Evolutionary conservation across 2,113 vertebrate genomes (phyloP).

Genomic region (Notarius quadriscutis): DNA sequence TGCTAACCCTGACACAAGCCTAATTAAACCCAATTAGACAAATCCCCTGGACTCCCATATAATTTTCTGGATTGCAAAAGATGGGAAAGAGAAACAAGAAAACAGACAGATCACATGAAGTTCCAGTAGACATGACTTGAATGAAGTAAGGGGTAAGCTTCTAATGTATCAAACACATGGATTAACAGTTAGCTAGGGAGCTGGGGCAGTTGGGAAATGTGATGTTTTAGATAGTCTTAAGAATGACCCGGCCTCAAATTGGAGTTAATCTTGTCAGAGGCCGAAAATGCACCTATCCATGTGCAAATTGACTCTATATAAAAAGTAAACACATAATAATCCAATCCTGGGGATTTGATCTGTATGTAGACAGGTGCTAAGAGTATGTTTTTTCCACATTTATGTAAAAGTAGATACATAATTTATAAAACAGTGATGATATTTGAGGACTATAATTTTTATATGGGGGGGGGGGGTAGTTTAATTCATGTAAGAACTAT

Average conservation of each 20-base stretch:
- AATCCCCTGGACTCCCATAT: conserved; percentile 69
- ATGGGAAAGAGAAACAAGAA: conserved; percentile 51
- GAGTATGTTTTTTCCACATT: conserved; percentile 64
- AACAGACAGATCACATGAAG: conserved; percentile 65
- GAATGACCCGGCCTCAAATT: conserved; percentile 65
- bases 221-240: conserved; percentile 69
- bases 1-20: conserved; percentile 63
- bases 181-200: conserved; percentile 73
- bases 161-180: conserved; percentile 80
- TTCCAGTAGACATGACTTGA: conserved; percentile 65
- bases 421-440: conserved; percentile 52
- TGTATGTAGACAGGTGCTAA: conserved; percentile 62
- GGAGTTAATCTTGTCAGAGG: conserved; percentile 67
- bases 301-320: conserved; percentile 72
- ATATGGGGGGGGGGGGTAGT: conserved; percentile 9
- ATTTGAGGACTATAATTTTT: conserved; percentile 38
- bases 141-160: conserved; percentile 68
- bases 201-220: conserved; percentile 64
- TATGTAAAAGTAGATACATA: conserved; percentile 51
- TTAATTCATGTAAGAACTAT: conserved; percentile 18
- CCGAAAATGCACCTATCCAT: conserved; percentile 62
- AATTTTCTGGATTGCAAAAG: conserved; percentile 70
- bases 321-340: conserved; percentile 67
- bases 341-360: conserved; percentile 61
- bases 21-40: conserved; percentile 77